These are phyloP conservation scores for Himalopsyche phryganea DNA, from an alignment of 1,140 invertebrate species.

Conservation along the genomic window DNA sequence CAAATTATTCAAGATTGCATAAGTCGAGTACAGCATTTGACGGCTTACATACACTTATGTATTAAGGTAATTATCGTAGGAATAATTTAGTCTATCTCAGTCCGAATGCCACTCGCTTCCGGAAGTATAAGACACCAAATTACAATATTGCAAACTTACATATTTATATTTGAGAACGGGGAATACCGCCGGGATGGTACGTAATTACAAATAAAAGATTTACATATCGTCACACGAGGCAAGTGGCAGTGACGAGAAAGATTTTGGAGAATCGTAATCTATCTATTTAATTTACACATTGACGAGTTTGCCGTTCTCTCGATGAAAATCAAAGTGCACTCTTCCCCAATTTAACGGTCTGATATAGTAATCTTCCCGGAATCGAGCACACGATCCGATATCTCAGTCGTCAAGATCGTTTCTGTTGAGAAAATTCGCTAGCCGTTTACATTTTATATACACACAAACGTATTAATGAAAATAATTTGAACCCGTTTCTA, in stretches of 20 bases:
- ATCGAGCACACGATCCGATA: not conserved
- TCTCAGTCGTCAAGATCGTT: not conserved
- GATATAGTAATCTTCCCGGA: too few relatives aligned
- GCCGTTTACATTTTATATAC: not conserved
- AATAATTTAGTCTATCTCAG: constrained; percentile 15
- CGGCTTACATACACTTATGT: constrained; percentile 17
- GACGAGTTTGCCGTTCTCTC: not conserved
- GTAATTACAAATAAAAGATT: constrained; percentile 13
- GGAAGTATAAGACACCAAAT: not conserved
- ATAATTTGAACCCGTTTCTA: not conserved
- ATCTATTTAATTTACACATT: not conserved
- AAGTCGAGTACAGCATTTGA: not conserved
- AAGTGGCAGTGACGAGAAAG: constrained; percentile 17
- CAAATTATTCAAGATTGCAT: constrained; percentile 2
- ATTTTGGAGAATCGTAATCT: not conserved
- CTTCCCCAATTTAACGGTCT: too few relatives aligned
- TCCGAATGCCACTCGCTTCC: constrained; percentile 22
- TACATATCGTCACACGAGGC: constrained; percentile 8
- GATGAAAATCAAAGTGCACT: not conserved
- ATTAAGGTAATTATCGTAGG: constrained; percentile 8
- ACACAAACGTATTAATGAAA: not conserved
- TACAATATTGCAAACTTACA: constrained; percentile 8
- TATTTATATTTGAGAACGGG: constrained; percentile 1
- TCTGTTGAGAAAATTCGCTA: not conserved
- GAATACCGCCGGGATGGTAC: constrained; percentile 7